Conservation (phyloP, 2,888 invertebrate genomes). For the Cephalotes varians region DNA sequence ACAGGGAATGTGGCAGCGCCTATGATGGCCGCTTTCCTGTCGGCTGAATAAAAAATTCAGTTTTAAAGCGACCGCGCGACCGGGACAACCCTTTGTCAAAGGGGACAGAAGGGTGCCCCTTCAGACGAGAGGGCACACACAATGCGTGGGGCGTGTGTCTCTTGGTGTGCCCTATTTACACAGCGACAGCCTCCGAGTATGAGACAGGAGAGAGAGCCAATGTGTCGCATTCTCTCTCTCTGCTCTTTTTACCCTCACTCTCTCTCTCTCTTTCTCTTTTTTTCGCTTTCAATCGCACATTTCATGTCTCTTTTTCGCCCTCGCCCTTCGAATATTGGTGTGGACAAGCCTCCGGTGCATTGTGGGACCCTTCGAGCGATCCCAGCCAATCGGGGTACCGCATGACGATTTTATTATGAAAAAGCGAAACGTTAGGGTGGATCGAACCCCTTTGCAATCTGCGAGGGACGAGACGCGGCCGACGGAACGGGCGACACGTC, state of each 20-base stretch:
- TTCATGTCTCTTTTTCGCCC: conserved; percentile 30
- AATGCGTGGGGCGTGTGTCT: conserved; percentile 85
- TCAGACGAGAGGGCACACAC: conserved; percentile 78
- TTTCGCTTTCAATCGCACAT: conserved; percentile 28
- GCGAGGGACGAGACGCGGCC: conserved; percentile 37
- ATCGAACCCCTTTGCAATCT: conserved; percentile 71
- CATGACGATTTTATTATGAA: conserved; percentile 84
- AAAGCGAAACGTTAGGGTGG: conserved; percentile 80
- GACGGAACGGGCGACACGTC: conserved; percentile 47
- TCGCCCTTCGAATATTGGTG: conserved; percentile 70
- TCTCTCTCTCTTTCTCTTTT: conserved; percentile 31
- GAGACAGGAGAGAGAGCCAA: conserved; percentile 52
- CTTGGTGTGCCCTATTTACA: conserved; percentile 85
- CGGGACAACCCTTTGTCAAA: conserved; percentile 67
- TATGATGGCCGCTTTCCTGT: conserved; percentile 85
- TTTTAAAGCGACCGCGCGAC: conserved; percentile 70
- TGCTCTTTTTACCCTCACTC: conserved; percentile 10
- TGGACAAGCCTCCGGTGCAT: conserved; percentile 82
- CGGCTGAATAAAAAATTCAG: conserved; percentile 82
- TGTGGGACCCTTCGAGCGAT: conserved; percentile 77
- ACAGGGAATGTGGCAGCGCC: conserved; percentile 65
- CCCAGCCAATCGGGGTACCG: conserved; percentile 81
- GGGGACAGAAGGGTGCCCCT: conserved; percentile 81
- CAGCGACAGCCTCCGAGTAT: conserved; percentile 81
- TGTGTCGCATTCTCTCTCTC: conserved; percentile 41